A percentile compares a stretch with the other conserved stretches of the same genome.
These are phyloP conservation scores for Podotricha telesiphe DNA, from an alignment of 2,888 invertebrate species.

Conservation along the genomic window DNA sequence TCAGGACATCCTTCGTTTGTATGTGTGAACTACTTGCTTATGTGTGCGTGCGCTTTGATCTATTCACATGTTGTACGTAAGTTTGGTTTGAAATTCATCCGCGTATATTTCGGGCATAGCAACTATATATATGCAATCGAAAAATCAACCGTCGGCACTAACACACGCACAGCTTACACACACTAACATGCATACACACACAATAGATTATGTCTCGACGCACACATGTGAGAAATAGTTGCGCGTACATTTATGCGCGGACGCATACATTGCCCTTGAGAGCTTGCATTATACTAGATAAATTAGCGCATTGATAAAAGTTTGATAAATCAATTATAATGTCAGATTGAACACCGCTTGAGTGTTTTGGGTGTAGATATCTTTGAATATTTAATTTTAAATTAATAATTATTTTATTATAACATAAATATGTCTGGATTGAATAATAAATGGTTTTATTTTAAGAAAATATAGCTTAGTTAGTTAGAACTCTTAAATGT, in stretches of 20 bases:
- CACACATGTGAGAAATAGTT: constrained; percentile 52
- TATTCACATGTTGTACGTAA: constrained; percentile 56
- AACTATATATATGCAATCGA: constrained; percentile 74
- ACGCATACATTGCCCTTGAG: constrained; percentile 80
- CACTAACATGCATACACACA: constrained; percentile 64
- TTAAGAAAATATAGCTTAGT: background rate
- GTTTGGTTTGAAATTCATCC: constrained; percentile 73
- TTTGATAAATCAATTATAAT: constrained; percentile 62
- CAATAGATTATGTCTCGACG: constrained; percentile 55
- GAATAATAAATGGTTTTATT: background rate
- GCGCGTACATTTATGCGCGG: constrained; percentile 64
- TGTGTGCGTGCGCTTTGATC: constrained; percentile 35
- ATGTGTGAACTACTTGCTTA: constrained; percentile 20
- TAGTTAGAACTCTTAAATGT: background rate
- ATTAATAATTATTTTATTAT: background rate
- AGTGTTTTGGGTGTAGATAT: constrained; percentile 3
- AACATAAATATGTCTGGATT: background rate
- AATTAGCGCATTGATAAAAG: constrained; percentile 81
- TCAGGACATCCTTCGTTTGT: constrained; percentile 29
- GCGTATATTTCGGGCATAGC: constrained; percentile 80
- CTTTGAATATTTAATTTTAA: background rate
- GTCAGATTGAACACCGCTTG: constrained; percentile 26
- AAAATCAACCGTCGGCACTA: constrained; percentile 72
- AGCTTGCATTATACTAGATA: constrained; percentile 75
- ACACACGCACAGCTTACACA: constrained; percentile 62